phyloP scores from a whole-genome alignment of 2,888 invertebrate species.

The Axea sp. region DNA sequence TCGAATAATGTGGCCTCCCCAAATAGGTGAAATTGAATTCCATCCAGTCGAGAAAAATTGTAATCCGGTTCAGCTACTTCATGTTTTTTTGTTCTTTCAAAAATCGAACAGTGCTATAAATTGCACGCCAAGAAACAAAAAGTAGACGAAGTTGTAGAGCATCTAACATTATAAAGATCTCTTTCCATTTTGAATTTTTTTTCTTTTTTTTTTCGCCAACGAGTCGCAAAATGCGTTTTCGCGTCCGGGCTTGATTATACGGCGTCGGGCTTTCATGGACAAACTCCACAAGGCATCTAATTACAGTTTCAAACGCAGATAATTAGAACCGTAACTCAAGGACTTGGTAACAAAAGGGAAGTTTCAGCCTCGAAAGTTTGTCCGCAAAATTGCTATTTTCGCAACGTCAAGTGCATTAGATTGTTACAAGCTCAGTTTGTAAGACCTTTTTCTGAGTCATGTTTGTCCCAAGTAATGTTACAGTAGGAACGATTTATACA shows the following conservation, averaged over 20 bases:
- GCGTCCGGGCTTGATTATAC: conserved; percentile 34
- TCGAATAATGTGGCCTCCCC: conserved; percentile 56
- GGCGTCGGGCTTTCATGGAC: conserved; percentile 38
- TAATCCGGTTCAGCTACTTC: conserved; percentile 61
- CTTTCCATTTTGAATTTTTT: too few relatives aligned
- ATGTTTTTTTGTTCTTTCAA: conserved; percentile 46
- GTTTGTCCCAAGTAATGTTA: conserved; percentile 23
- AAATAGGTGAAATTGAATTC: conserved; percentile 67
- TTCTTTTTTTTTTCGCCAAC: conserved; percentile 10
- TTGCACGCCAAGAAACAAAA: conserved; percentile 20
- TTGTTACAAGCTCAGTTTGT: conserved; percentile 1
- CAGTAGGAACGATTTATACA: conserved; percentile 18
- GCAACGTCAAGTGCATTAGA: conserved; percentile 46
- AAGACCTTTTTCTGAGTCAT: conserved; percentile 17
- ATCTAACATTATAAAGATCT: conserved; percentile 9
- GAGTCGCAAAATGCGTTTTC: conserved; percentile 31
- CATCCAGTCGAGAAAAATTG: conserved; percentile 66
- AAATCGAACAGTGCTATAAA: conserved; percentile 43
- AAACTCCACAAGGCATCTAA: conserved; percentile 58
- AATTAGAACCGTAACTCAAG: conserved; percentile 62
- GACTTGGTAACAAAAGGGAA: conserved; percentile 56
- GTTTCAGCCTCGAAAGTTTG: conserved; percentile 52
- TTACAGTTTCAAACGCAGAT: conserved; percentile 62
- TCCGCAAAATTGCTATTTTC: conserved; percentile 59
- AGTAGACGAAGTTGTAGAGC: conserved; percentile 10